Evolutionary conservation across 2,888 invertebrate species (phyloP).

Genomic region (Limnephilus rhombicus): DNA sequence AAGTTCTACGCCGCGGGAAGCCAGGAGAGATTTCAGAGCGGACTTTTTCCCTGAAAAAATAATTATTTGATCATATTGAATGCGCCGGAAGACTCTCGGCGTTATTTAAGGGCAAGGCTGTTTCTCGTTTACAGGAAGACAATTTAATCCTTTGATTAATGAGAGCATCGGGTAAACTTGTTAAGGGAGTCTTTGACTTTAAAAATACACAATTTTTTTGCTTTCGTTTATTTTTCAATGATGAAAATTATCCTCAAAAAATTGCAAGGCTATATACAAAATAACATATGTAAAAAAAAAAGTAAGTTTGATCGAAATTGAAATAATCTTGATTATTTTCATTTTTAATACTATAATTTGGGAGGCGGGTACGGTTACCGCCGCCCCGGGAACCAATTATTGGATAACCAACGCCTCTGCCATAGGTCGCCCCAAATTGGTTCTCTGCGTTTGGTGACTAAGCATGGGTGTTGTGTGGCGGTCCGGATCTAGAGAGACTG

Average conservation of each 20-base stretch:
- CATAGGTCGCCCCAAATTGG: no score
- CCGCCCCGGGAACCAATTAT: no score
- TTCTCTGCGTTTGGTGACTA: no score
- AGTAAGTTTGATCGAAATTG: no score
- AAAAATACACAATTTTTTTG: background rate
- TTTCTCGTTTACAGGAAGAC: constrained; percentile 55
- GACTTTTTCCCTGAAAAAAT: constrained; percentile 21
- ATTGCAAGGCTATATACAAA: background rate
- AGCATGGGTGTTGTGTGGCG: no score
- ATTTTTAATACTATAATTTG: no score
- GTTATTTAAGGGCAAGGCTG: constrained; percentile 44
- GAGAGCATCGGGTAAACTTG: constrained; percentile 50
- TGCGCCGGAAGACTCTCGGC: constrained; percentile 48
- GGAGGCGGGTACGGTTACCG: no score
- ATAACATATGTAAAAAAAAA: no score
- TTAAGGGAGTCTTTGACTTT: constrained; percentile 41
- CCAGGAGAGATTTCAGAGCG: constrained; percentile 11
- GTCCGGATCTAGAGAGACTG: no score
- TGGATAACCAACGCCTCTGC: no score
- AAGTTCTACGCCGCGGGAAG: background rate
- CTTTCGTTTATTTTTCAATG: background rate
- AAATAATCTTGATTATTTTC: no score
- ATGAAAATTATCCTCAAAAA: background rate
- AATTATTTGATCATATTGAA: constrained; percentile 55
- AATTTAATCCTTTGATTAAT: constrained; percentile 65